Base-by-base conservation (phyloP, 2,113 vertebrate species). In the Herpetotheres cachinnans region DNA sequence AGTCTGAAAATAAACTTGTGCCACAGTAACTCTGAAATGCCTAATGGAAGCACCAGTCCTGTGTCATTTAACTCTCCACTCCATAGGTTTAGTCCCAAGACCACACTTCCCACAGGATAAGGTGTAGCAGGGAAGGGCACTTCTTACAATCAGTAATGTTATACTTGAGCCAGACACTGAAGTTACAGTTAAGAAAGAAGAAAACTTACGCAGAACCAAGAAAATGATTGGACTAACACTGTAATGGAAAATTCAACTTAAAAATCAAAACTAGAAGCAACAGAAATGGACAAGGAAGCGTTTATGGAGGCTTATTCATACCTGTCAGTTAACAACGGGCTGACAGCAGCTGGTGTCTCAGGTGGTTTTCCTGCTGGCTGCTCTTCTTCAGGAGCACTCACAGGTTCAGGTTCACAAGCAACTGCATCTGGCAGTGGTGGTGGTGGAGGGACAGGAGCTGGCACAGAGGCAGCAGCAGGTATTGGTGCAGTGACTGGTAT, bases 321-420 rank as follows among this genome's bases (percentile, higher is more conserved):
- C 98, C 98, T 98, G 56, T 98, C 98, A 94, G 98, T 97, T 66
- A 98, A 95, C 27, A 98, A 95, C 32, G 98, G 98, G 44, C 97
- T 97, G 29, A 96, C 56, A 21, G 98, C 94, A 87, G 97, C 89
- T 42, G 96, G 97, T 24, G 94, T 96, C 93, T 99, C 99, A 63
- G 98, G 97, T 29, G 97, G 82, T 52, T 98, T 97, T 81, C 98
- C 98, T 90, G 87, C 80, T 52, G 98, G 94, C 76, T 98, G 98
- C 84, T 98, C 98, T 27, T 98, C 99, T 81, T 98, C 90, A 7
- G 97, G n/a, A 58, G 96, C 59, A 84, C 89, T 97, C 80, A 98
- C 97, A 84, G 98, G 87, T 26, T 91, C 78, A 82, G 96, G 95
- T 34, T 99, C 98, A 77, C 82, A 96, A 76, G 98, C 83, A 9